These are phyloP conservation scores for Heliconius cydno DNA, from an alignment of 2,888 invertebrate species.

Conservation along the genomic window DNA sequence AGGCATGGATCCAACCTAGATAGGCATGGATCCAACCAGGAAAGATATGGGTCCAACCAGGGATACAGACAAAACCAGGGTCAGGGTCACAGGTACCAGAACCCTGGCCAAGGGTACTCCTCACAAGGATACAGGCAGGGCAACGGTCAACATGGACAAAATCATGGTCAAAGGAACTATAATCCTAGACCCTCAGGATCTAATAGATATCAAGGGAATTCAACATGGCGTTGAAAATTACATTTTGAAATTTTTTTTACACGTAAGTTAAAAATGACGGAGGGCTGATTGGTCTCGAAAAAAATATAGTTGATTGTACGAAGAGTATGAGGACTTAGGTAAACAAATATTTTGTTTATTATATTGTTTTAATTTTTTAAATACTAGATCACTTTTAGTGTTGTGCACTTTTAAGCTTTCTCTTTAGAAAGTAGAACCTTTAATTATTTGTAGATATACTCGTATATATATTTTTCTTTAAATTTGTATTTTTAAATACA, in stretches of 20 bases:
- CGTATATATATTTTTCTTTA: neutral
- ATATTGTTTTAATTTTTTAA: neutral
- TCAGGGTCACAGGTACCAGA: slow-evolving; percentile 43
- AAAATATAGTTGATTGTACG: neutral
- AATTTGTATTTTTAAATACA: neutral
- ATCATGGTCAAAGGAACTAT: slow-evolving; percentile 28
- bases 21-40: slow-evolving; percentile 48
- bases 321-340: slow-evolving; percentile 8
- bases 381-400: neutral
- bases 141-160: slow-evolving; percentile 20
- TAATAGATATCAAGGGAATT: slow-evolving; percentile 48
- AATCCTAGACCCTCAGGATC: slow-evolving; percentile 45
- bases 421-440: neutral
- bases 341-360: slow-evolving; percentile 12
- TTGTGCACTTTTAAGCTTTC: neutral
- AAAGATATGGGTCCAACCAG: slow-evolving; percentile 50
- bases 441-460: neutral
- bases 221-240: slow-evolving; percentile 50
- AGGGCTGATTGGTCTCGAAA: neutral
- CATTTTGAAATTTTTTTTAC: neutral
- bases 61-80: slow-evolving; percentile 47
- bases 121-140: slow-evolving; percentile 46
- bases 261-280: neutral
- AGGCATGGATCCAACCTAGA: slow-evolving; percentile 40
- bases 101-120: slow-evolving; percentile 47